Conservation (phyloP, 2,113 vertebrate genomes). For the Cyprinodon tularosa region DNA sequence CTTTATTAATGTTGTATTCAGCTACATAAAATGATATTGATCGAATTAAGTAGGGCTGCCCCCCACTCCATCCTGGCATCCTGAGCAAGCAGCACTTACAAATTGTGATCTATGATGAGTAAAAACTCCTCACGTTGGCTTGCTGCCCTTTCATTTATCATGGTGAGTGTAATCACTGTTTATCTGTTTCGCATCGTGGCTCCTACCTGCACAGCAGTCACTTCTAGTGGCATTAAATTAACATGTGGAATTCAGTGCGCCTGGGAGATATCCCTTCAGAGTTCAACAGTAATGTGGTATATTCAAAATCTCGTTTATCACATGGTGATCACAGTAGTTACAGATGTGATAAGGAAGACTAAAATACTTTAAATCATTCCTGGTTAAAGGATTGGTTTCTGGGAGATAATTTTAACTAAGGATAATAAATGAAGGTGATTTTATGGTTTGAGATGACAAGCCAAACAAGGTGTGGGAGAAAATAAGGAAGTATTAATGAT, state of each 20-base stretch:
- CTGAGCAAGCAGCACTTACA: conserved; percentile 66
- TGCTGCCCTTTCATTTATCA: conserved; percentile 75
- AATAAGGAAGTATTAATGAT: conserved; percentile 50
- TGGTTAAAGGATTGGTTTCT: conserved; percentile 38
- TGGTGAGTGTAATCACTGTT: conserved; percentile 73
- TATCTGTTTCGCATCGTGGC: conserved; percentile 74
- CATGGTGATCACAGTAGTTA: conserved; percentile 35
- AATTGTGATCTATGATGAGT: conserved; percentile 77
- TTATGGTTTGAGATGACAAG: conserved; percentile 45
- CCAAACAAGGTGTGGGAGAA: conserved; percentile 58
- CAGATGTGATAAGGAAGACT: conserved; percentile 19
- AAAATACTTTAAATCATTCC: conserved; percentile 26
- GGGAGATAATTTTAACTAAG: conserved; percentile 21
- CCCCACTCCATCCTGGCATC: conserved; percentile 46
- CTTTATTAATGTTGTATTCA: conserved; percentile 54
- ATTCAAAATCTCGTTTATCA: conserved; percentile 53
- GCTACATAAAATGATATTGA: conserved; percentile 67
- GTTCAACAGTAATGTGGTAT: conserved; percentile 21
- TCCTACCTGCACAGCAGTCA: conserved; percentile 68
- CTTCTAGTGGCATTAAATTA: conserved; percentile 60
- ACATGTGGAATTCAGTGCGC: conserved; percentile 48
- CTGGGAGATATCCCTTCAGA: conserved; percentile 26
- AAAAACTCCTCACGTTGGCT: conserved; percentile 67
- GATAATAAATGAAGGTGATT: conserved; percentile 39
- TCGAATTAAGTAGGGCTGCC: conserved; percentile 53